Evolutionary conservation across 2,888 invertebrate species (phyloP), one percentile per base, ranked within the genome.

Genomic region (Trissolcus brochymenae): DNA sequence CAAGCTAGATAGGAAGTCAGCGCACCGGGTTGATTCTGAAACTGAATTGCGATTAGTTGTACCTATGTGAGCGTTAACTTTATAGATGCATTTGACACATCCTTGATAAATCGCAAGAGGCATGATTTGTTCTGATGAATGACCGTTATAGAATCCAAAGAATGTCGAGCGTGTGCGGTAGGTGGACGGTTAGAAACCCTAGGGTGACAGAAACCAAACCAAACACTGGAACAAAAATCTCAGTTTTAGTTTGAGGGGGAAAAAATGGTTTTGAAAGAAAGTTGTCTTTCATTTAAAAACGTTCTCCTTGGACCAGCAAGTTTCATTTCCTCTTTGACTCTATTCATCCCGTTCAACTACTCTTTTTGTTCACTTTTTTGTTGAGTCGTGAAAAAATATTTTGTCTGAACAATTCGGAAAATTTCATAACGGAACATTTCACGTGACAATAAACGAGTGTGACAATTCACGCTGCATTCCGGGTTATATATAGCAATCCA

Each of bases 131-230:
- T 46, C 16, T 56, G 70, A 75, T 70, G 75, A 53, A 65, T 49
- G 66, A 65, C 65, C 75, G 60, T 60, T 75, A 60, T 54, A 65
- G 70, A 70, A 75, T 70, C 65, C 53, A 11, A 70, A 60, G 75
- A 75, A 75, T 70, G 64, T 54, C 40, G 62, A 54, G 49, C 54
- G 62, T 74, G 54, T 56, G 54, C 61, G 64, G 53, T 71, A 59
- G 65, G 62, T 56, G 57, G 65, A 72, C 60, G 41, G 66, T 53
- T 62, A 25, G 13, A 35, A 35, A 35, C 1, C 35, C 55, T 25
- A 64, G 46, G 50, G 61, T 55, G 67, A 35, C 14, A 25, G 50
- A 59, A 65, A 64, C 41, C 51, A 53, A 57, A 57, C 57, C 43
- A 14, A 25, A 25, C 6, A 25, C 25, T 25, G 4, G 25, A 25